Conservation (phyloP, 1,140 invertebrate species). For the Plodia interpunctella region DNA sequence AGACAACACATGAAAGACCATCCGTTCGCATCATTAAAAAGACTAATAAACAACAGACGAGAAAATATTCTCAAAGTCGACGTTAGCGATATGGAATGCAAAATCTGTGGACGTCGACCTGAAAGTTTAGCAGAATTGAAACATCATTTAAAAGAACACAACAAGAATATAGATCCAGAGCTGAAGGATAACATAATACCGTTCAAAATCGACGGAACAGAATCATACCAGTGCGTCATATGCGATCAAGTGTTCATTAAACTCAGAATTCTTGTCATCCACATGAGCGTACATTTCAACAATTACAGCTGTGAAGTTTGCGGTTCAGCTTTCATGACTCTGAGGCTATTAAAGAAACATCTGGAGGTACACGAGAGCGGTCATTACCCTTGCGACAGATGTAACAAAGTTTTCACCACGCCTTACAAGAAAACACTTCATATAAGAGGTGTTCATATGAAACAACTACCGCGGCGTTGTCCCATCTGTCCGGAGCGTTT, state of each 20-base stretch:
- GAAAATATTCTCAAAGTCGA: conserved; percentile 65
- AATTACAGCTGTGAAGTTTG: conserved; percentile 74
- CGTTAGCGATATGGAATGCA: conserved; percentile 49
- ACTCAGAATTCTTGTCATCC: conserved; percentile 60
- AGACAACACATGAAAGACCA: conserved; percentile 57
- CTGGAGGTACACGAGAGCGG: conserved; percentile 73
- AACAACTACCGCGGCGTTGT: conserved; percentile 57
- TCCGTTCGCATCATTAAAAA: conserved; percentile 48
- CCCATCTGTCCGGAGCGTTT: conserved; percentile 67
- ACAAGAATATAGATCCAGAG: conserved; percentile 52
- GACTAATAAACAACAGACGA: conserved; percentile 54
- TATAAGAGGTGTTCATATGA: conserved; percentile 59
- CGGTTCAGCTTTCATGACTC: conserved; percentile 75
- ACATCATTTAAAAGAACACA: conserved; percentile 51
- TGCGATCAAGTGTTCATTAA: conserved; percentile 78
- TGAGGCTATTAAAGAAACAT: conserved; percentile 74
- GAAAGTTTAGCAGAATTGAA: conserved; percentile 46
- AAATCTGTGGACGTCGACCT: conserved; percentile 40
- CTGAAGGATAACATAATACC: conserved; percentile 65
- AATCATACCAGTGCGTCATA: conserved; percentile 73
- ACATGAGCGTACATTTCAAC: conserved; percentile 69
- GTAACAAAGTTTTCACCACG: conserved; percentile 64
- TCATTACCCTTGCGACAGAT: conserved; percentile 58
- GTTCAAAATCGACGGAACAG: conserved; percentile 47
- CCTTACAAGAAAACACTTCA: conserved; percentile 56